Conservation (phyloP, 2,888 invertebrate species). For the Phyto melanocephala region DNA sequence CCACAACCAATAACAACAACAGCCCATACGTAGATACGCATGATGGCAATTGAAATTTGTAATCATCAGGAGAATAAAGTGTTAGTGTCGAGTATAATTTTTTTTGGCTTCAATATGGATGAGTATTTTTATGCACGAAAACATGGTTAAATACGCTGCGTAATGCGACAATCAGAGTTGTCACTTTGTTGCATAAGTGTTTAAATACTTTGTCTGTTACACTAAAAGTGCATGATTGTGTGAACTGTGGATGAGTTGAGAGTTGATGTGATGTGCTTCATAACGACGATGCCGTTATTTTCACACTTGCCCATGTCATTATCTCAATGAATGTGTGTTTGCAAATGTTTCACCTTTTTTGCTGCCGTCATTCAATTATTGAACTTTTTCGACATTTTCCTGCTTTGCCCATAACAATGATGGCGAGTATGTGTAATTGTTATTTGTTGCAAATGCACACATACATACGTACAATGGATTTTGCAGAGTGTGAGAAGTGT, state of each 20-base stretch:
- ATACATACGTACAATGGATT: not conserved
- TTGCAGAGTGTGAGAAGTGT: conserved; percentile 38
- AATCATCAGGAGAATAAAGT: conserved; percentile 57
- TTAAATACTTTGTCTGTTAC: conserved; percentile 17
- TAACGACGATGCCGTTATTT: conserved; percentile 54
- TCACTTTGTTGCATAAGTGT: conserved; percentile 62
- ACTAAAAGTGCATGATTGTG: not conserved
- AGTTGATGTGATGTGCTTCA: conserved; percentile 50
- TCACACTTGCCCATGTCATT: conserved; percentile 55
- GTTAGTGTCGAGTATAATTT: conserved; percentile 21
- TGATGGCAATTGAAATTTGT: conserved; percentile 45
- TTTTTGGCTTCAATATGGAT: conserved; percentile 22
- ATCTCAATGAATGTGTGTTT: not conserved
- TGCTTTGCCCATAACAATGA: conserved; percentile 24
- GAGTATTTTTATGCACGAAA: conserved; percentile 36
- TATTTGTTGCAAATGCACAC: conserved; percentile 23
- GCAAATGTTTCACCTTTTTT: conserved; percentile 8
- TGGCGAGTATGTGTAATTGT: conserved; percentile 10
- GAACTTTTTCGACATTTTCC: conserved; percentile 1
- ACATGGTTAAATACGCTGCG: conserved; percentile 60
- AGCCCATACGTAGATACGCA: conserved; percentile 28
- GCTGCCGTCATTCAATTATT: conserved; percentile 32
- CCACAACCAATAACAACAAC: conserved; percentile 8
- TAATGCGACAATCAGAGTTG: conserved; percentile 67
- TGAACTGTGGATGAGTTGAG: conserved; percentile 30